Evolutionary conservation across 2,797 vertebrate species (phyloP), one percentile per base, ranked within the genome.

Genomic region (Petrocephalus schoutedeni): DNA sequence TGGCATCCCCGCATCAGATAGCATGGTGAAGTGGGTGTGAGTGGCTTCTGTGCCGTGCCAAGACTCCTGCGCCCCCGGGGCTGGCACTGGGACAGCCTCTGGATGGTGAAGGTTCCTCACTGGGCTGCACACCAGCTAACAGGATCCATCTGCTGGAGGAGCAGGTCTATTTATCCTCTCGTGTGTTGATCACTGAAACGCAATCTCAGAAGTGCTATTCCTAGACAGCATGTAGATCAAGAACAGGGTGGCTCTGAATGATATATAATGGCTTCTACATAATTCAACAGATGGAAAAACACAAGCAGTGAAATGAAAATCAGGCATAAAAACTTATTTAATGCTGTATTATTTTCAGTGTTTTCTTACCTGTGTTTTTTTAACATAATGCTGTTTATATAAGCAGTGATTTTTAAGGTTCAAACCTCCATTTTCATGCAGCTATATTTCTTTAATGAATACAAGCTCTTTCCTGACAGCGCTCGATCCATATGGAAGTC

Each of bases 1-100:
- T 88, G 91, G 90, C 89, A 90, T 87, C 89, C 91, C 87, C 90
- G 84, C 90, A 90, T 91, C 91, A 91, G 88, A 89, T 91, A 90
- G 90, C 74, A 90, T 89, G 86, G 90, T 59, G 88, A 90, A 92
- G 90, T n/a, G 74, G 19, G 74, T 77, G 71, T n/a, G 74, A 80
- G 74, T 49, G 74, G 36, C 64, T 80, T 80, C 74, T 49, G 74
- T 77, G 89, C 91, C 86, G 88, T 89, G 91, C 90, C 67, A 91
- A 90, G 19, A 88, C 90, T 87, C 90, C 21, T 64, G 88, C 80
- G 89, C 51, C 45, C 92, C 91, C 77, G 85, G 67, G 41, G 19
- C 92, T 88, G 92, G 92, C 92, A 92, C 91, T 89, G 61, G 83
- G 87, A 80, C 51, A 88, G 91, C 57, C 51, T 57, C 58, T 88